Conservation (phyloP, 2,888 invertebrate species). For the Drosophila koepferae region DNA sequence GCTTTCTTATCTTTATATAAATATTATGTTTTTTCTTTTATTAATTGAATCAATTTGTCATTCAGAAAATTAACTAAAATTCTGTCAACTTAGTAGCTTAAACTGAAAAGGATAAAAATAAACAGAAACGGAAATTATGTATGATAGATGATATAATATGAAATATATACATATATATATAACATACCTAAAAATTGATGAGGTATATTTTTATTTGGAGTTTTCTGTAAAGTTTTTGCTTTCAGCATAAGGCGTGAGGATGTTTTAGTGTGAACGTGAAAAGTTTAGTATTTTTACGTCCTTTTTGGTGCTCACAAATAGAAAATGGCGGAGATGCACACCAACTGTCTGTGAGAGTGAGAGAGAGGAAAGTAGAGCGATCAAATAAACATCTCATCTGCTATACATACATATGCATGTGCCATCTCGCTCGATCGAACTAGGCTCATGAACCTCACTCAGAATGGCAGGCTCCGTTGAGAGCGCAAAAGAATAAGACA, state of each 20-base stretch:
- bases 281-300: background rate
- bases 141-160: conserved; percentile 71
- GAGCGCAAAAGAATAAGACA: background rate
- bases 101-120: conserved; percentile 38
- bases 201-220: background rate
- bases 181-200: conserved; percentile 54
- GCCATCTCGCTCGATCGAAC: background rate
- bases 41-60: conserved; percentile 21
- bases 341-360: background rate
- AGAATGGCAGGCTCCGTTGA: background rate
- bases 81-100: conserved; percentile 69
- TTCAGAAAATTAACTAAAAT: conserved; percentile 26
- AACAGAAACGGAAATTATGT: conserved; percentile 68
- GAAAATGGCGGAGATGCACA: background rate
- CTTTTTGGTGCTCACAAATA: background rate
- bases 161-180: conserved; percentile 74
- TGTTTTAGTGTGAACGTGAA: background rate
- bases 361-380: background rate
- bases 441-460: background rate
- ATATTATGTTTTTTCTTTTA: conserved; percentile 25
- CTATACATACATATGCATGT: background rate
- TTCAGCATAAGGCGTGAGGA: background rate
- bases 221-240: background rate
- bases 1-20: conserved; percentile 37
- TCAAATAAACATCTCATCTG: background rate